phyloP scores from a whole-genome alignment of 2,888 invertebrate genomes.

The Tenodera sinensis region DNA sequence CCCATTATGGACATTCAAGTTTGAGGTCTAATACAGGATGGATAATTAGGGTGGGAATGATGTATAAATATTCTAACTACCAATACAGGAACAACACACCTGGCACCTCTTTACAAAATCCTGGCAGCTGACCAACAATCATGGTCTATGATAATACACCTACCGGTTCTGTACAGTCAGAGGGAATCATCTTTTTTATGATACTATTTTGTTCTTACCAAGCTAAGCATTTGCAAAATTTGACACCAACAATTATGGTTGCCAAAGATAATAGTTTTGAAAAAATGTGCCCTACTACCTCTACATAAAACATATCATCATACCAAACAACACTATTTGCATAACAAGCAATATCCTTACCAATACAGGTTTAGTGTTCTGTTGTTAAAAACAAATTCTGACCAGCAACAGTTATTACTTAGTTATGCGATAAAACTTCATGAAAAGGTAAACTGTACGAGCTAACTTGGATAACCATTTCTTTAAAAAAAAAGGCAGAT shows the following conservation, averaged over 20 bases:
- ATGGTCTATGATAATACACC: conserved; percentile 1
- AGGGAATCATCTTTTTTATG: neutral
- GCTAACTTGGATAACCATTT: neutral
- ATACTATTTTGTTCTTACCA: neutral
- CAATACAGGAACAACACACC: conserved; percentile 18
- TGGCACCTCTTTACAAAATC: conserved; percentile 18
- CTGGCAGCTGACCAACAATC: conserved; percentile 6
- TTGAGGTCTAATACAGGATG: neutral
- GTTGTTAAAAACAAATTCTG: neutral
- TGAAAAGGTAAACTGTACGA: neutral
- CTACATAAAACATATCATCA: neutral
- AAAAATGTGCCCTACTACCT: neutral
- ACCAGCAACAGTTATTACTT: neutral
- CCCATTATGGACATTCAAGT: neutral
- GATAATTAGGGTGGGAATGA: neutral
- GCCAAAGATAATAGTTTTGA: neutral
- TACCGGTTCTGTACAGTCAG: neutral
- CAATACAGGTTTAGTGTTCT: neutral
- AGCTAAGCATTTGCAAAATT: neutral
- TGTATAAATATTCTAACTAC: conserved; percentile 3
- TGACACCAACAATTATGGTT: neutral
- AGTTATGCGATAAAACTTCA: neutral
- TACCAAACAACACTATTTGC: neutral
- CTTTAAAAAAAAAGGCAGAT: neutral
- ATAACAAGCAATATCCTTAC: neutral